Base-by-base conservation (phyloP, 2,113 vertebrate genomes). In the Motacilla alba region DNA sequence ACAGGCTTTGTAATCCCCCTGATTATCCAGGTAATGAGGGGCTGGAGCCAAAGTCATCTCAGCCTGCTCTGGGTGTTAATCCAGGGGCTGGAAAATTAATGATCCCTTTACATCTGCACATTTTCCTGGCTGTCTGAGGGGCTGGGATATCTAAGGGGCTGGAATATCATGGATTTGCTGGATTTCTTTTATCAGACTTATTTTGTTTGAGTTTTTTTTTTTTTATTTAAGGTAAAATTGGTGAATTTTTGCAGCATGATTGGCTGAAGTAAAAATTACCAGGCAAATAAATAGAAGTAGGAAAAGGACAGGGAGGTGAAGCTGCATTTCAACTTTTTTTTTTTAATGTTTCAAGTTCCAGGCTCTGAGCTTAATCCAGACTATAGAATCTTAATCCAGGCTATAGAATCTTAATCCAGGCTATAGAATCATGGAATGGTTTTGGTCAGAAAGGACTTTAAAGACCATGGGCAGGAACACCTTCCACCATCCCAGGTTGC, bases 21-120 rank as follows among this genome's bases (percentile, higher is more conserved):
- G 90, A 80, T 89, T 77, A 59, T 59, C 56, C 87, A 96, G 90
- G 93, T 95, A 75, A 94, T 44, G 64, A 68, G 69, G 75, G 81
- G 75, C 85, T 83, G 35, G 44, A 84, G 90, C 58, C 95, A 84
- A 30, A 10, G 37, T 56, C 56, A 81, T 39, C 90, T 21, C 75
- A 83, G 52, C 81, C 87, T 93, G 46, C 37, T 88, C 72, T 37
- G 50, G 73, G 75, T 41, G 52, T 64, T 92, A 78, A 94, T 93
- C 83, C 94, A 94, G 72, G 59, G 22, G 46, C 50, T 68, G 17
- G 73, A 24, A 91, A 95, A 93, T 88, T 13, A 70, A 83, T 47
- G 79, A 74, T 83, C 4, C 6, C 78, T 56, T 90, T 59, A 26
- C 52, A 67, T 41, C 70, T 70, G 62, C 82, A 77, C 3, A 0